A percentile compares a stretch with the other conserved stretches of the same genome.
Evolutionary conservation across 2,888 invertebrate species (phyloP).

Genomic region (Dione vanillae): DNA sequence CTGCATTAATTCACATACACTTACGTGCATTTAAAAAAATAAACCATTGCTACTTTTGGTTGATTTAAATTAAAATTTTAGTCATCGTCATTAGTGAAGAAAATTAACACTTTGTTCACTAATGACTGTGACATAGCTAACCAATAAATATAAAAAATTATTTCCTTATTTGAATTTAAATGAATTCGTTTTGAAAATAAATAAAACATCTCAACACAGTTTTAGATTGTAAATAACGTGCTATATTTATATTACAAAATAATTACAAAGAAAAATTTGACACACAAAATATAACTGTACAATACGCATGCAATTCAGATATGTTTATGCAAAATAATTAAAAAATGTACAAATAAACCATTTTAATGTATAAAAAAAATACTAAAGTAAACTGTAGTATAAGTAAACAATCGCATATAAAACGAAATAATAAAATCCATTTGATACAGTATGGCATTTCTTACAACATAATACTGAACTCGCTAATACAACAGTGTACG

Average conservation of each 20-base stretch:
- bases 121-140: background rate
- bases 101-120: background rate
- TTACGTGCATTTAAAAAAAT: background rate
- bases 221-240: conserved; percentile 81
- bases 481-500: conserved; percentile 82
- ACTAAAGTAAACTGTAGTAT: conserved; percentile 67
- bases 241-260: conserved; percentile 84
- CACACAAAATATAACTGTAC: conserved; percentile 81
- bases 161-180: background rate
- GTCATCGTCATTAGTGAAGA: background rate
- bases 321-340: conserved; percentile 66
- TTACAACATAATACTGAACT: conserved; percentile 81
- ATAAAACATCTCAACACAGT: conserved; percentile 52
- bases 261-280: conserved; percentile 81
- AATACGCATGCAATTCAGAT: conserved; percentile 75
- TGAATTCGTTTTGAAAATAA: background rate
- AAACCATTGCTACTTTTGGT: background rate
- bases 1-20: background rate
- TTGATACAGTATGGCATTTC: conserved; percentile 81
- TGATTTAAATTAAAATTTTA: background rate
- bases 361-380: conserved; percentile 60
- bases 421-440: conserved; percentile 73
- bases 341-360: conserved; percentile 73
- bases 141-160: background rate
- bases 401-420: conserved; percentile 67